Evolutionary conservation across 2,113 vertebrate species (phyloP), one percentile per base, ranked within the genome.

Genomic region (Ciconia boyciana): DNA sequence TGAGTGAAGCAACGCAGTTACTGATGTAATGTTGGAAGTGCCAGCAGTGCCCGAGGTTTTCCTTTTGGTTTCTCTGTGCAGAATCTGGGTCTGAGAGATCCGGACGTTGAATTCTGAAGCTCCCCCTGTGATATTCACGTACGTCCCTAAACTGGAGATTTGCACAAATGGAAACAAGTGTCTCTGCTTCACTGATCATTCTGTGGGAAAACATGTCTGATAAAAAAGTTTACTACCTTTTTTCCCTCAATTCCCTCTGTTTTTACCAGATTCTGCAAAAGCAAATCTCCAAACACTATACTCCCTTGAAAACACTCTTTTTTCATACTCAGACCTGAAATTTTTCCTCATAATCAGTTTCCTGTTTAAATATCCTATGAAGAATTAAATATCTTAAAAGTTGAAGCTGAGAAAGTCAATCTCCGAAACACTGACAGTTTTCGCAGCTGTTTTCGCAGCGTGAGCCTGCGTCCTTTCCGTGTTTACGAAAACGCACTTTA

Each of bases 71-170:
- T 84, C 77, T 70, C 46, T 46, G 21, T 36, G 39, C 49, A 46
- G 78, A 34, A 44, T 65, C 57, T 8, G 65, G 44, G 31, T 48
- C 70, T 80, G 62, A 52, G 75, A 76, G 28, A 60, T 31, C 10
- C 2, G 5, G 76, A 10, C 36, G 13, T 77, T 83, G 74, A 31
- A 26, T 76, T 94, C 54, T 54, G 78, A n/a, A 94, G 74, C 51
- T 69, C 10, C 6, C 22, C 6, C 19, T 16, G 41, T 21, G 32
- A 39, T n/a, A 41, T 4, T 85, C 21, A 8, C 0, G 0, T 18
- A 17, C 70, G 91, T 95, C 87, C 54, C 46, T 77, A 77, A 94
- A 88, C 36, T 52, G 62, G 31, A 29, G 78, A 32, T 72, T 44
- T 69, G 51, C 78, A 76, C 31, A 46, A 76, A 57, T 31, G 57